phyloP scores from a whole-genome alignment of 2,888 invertebrate genomes.

The Automeris io region DNA sequence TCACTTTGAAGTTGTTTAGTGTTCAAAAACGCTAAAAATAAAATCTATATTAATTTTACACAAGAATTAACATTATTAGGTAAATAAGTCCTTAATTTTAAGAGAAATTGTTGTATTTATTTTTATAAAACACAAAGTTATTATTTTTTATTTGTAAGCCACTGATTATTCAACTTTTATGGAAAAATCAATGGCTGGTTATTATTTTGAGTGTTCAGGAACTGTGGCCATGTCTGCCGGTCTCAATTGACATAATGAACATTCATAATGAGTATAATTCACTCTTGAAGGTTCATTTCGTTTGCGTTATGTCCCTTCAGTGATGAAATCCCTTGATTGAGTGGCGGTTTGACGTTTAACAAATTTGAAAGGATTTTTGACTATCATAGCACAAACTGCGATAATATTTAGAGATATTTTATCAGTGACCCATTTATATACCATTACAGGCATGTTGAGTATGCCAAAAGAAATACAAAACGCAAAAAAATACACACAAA shows the following conservation, averaged over 20 bases:
- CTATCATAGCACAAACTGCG: background rate
- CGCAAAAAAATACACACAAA: too few species aligned
- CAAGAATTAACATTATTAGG: too few species aligned
- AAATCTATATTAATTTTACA: too few species aligned
- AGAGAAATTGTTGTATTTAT: too few species aligned
- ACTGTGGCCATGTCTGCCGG: conserved; percentile 37
- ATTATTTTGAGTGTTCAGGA: conserved; percentile 28
- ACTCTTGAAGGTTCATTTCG: conserved; percentile 2
- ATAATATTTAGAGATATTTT: too few species aligned
- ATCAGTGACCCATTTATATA: too few species aligned
- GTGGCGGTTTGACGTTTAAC: background rate
- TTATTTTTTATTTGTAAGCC: conserved; percentile 29
- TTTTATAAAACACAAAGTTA: background rate
- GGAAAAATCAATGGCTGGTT: conserved; percentile 57
- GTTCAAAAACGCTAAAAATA: too few species aligned
- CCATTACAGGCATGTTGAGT: too few species aligned
- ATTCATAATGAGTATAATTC: background rate
- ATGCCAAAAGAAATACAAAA: too few species aligned
- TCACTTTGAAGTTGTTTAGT: too few species aligned
- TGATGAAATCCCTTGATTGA: background rate
- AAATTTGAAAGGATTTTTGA: too few species aligned
- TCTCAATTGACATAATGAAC: background rate
- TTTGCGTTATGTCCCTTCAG: background rate
- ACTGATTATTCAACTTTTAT: conserved; percentile 54
- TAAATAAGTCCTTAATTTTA: too few species aligned